Evolutionary conservation across 2,888 invertebrate genomes (phyloP).

Genomic region (Gasteruption jaculator): DNA sequence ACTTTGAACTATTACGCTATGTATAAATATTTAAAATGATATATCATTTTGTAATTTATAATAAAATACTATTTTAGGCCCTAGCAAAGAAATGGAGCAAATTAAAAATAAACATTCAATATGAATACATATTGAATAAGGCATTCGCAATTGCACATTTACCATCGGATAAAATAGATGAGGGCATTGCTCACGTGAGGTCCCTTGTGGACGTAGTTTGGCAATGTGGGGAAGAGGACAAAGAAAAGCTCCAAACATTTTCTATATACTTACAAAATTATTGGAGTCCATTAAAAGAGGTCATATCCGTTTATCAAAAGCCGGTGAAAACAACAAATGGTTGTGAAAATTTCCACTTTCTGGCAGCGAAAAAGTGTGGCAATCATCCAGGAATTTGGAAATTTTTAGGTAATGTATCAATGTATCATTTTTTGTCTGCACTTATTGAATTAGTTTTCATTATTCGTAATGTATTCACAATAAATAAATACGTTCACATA

Average conservation of each 20-base stretch:
- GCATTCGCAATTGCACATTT: constrained; percentile 4
- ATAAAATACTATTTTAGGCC: too few species aligned
- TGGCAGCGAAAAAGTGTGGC: neutral
- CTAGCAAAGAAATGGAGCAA: constrained; percentile 5
- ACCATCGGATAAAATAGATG: neutral
- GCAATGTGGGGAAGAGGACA: neutral
- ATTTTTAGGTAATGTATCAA: neutral
- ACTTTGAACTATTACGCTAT: too few species aligned
- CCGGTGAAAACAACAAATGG: constrained; percentile 3
- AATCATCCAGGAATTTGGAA: neutral
- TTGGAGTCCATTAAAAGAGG: constrained; percentile 1
- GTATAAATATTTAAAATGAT: too few species aligned
- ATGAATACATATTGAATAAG: constrained; percentile 2
- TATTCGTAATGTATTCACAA: too few species aligned
- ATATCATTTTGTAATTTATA: too few species aligned
- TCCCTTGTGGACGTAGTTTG: neutral
- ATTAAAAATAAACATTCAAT: neutral
- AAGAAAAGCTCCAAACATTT: neutral
- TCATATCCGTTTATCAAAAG: constrained; percentile 8
- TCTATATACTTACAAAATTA: neutral
- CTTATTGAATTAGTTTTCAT: too few species aligned
- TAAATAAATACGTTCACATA: too few species aligned
- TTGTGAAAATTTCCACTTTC: constrained; percentile 6
- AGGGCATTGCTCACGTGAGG: neutral
- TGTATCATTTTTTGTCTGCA: too few species aligned